Evolutionary conservation across 2,797 vertebrate genomes (phyloP), one percentile per base, ranked within the genome.

Genomic region (Phataginus tetradactyla): DNA sequence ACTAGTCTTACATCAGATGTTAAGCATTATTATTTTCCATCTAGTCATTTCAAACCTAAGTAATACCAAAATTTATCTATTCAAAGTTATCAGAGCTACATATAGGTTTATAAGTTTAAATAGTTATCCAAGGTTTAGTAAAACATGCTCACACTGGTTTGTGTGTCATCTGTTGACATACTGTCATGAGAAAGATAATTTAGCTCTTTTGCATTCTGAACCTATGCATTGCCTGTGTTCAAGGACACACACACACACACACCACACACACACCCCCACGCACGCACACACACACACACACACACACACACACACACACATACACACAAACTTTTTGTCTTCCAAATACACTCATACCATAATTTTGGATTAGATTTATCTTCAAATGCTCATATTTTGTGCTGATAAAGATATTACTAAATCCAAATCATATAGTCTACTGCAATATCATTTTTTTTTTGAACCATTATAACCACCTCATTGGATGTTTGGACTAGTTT

Each of bases 21-120:
- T 75, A 61, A 34, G 59, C n/a, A 71, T 84, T 88, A 63, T 71
- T 89, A 85, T 12, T 85, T 93, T 86, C 71, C 88, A 59, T 21
- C 4, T 75, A 39, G 63, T 74, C 25, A 84, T 51, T 79, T 88
- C n/a, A 77, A 77, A 61, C 9, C 23, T 71, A 39, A 59, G 68
- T 75, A 77, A 34, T 57, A 39, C 1, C 20, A 84, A 64, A 77
- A 77, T 27, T 17, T 29, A 51, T 71, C 42, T 74, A 37, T 75
- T 75, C 74, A 37, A 55, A 49, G 23, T 68, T 64, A 64, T 39
- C 32, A 85, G 55, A 55, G 25, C 59, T 74, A 32, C 27, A 37
- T 15, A 7, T 61, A 74, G 4, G 23, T 53, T 83, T 81, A 51
- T 42, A 37, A 59, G 68, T 78, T 95, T 11, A 55, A 20, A 42